Percentiles rank a stretch among this genome's conserved stretches.
Conservation (phyloP, 2,888 invertebrate genomes). For the Geophilus truncorum region DNA sequence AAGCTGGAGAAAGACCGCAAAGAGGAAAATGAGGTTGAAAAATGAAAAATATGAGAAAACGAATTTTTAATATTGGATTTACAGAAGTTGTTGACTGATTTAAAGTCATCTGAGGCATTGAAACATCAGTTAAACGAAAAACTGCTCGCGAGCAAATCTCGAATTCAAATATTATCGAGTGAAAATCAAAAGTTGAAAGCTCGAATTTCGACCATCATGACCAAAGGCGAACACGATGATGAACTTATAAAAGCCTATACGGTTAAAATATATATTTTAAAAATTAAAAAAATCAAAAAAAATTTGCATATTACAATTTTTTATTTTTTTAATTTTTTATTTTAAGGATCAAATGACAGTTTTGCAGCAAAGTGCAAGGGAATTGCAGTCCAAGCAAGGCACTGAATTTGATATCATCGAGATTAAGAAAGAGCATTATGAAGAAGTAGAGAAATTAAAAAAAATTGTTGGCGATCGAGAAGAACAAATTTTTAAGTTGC, state of each 20-base stretch:
- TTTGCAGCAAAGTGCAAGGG: background rate
- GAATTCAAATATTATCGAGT: slow-evolving; percentile 63
- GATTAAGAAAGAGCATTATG: background rate
- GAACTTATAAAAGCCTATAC: slow-evolving; percentile 42
- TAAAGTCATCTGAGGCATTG: background rate
- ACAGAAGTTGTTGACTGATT: background rate
- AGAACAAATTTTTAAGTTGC: background rate
- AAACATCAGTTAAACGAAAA: slow-evolving; percentile 33
- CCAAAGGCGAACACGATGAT: slow-evolving; percentile 62
- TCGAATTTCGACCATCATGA: slow-evolving; percentile 58
- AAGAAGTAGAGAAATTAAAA: background rate
- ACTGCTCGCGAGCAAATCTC: slow-evolving; percentile 52
- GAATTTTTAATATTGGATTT: background rate
- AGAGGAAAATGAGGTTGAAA: background rate
- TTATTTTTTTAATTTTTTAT: background rate
- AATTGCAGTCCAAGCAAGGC: background rate
- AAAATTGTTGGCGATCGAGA: background rate
- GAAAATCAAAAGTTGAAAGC: slow-evolving; percentile 58
- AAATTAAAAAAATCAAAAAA: background rate
- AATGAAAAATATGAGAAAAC: too few species aligned
- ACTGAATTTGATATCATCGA: background rate
- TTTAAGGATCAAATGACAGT: background rate
- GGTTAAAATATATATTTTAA: background rate
- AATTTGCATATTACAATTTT: background rate
- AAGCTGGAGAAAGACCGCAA: slow-evolving; percentile 8